phyloP scores from a whole-genome alignment of 2,113 vertebrate genomes.

The Micronycteris hirsuta region DNA sequence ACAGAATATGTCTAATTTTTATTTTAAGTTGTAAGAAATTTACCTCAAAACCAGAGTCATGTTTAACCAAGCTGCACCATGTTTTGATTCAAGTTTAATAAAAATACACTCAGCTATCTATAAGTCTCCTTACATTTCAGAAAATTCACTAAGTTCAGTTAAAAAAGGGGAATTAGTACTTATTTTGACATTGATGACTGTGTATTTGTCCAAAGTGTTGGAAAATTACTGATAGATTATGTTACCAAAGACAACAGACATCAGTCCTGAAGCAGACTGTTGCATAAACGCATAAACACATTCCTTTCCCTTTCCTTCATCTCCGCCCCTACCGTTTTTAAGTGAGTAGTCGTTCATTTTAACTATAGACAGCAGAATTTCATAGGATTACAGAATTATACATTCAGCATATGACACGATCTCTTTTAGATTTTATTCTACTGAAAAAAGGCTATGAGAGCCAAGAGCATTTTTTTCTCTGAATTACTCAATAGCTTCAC shows the following conservation, averaged over 20 bases:
- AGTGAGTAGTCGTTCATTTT: neutral
- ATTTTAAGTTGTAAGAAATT: neutral
- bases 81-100: conserved; percentile 25
- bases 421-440: conserved; percentile 40
- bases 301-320: neutral
- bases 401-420: neutral
- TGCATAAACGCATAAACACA: neutral
- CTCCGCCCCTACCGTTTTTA: neutral
- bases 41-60: neutral
- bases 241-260: neutral
- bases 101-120: neutral
- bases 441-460: neutral
- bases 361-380: neutral
- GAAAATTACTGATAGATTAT: neutral
- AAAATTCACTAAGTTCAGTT: neutral
- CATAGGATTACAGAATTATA: neutral
- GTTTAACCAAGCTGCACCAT: accelerated
- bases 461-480: neutral
- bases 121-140: neutral
- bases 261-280: neutral
- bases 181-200: neutral
- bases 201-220: neutral
- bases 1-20: neutral
- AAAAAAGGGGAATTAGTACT: neutral
- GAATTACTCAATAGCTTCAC: neutral